Evolutionary conservation across 23 tunicate genomes (phyloP).

Genomic region (Trididemnum nubilum): DNA sequence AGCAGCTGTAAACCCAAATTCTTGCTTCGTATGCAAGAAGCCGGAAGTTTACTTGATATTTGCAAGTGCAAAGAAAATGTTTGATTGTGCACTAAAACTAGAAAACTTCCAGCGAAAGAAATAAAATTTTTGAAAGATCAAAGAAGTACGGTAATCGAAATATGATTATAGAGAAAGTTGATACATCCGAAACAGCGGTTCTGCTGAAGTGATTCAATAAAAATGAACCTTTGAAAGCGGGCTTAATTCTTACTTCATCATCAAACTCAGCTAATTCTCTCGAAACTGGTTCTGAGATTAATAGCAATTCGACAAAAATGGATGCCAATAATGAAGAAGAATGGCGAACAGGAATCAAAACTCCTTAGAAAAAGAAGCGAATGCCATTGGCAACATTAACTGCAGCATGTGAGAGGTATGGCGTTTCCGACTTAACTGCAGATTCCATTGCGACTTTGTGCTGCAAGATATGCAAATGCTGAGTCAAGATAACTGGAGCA

Average conservation of each 20-base stretch:
- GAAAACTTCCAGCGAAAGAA: not conserved
- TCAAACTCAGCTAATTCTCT: not conserved
- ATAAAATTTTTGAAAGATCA: not conserved
- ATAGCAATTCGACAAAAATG: not conserved
- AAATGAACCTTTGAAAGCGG: not conserved
- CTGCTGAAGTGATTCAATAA: not conserved
- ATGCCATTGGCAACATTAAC: not conserved
- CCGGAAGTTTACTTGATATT: too few relatives aligned
- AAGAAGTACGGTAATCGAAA: not conserved
- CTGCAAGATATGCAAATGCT: not conserved
- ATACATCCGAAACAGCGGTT: not conserved
- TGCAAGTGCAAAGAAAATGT: too few relatives aligned
- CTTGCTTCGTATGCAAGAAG: too few relatives aligned
- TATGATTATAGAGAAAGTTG: not conserved
- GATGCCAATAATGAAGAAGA: not conserved
- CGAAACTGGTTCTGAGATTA: not conserved
- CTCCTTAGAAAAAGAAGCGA: not conserved
- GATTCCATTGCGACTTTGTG: not conserved
- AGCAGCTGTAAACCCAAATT: too few relatives aligned
- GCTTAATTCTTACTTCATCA: too few relatives aligned
- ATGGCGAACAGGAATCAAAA: too few relatives aligned
- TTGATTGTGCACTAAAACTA: too few relatives aligned
- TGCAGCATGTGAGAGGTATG: too few relatives aligned
- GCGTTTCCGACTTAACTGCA: too few relatives aligned
- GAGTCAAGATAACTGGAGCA: not conserved